Percentiles rank a stretch among this genome's conserved stretches.
These are phyloP conservation scores for Chinchilla lanigera DNA, from an alignment of 2,113 vertebrate species.

Conservation along the genomic window DNA sequence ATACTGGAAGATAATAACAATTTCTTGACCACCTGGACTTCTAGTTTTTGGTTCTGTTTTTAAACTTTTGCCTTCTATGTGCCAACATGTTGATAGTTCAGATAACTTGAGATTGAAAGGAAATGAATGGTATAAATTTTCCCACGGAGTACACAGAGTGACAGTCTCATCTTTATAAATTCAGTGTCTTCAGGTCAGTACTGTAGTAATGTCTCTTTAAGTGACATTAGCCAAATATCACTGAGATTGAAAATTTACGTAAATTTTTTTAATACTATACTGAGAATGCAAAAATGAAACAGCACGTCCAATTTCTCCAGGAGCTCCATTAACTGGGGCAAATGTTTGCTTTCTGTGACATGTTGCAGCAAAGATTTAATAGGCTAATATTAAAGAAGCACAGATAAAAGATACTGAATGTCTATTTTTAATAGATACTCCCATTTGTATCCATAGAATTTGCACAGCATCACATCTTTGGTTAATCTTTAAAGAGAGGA, in stretches of 20 bases:
- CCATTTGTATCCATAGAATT: background rate
- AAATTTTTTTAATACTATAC: constrained; percentile 12
- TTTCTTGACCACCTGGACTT: background rate
- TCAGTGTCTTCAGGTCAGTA: background rate
- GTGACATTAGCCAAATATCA: constrained; percentile 1
- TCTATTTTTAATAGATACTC: background rate
- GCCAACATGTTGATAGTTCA: background rate
- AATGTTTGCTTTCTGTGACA: background rate
- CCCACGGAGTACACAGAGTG: background rate
- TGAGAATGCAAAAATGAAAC: constrained; percentile 40
- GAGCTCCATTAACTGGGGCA: background rate
- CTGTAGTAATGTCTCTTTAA: background rate
- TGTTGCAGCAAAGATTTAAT: background rate
- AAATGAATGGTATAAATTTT: background rate
- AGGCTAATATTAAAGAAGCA: background rate
- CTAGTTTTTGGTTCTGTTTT: background rate
- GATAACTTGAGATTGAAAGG: constrained; percentile 27
- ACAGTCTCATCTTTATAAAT: constrained; percentile 19
- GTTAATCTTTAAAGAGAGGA: constrained; percentile 21
- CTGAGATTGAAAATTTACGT: background rate
- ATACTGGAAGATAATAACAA: background rate
- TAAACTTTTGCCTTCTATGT: background rate
- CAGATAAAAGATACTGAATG: background rate
- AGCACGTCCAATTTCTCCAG: background rate
- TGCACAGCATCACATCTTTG: background rate